Base-by-base conservation (phyloP, 2,888 invertebrate genomes). In the Omphaloscelis lunosa region DNA sequence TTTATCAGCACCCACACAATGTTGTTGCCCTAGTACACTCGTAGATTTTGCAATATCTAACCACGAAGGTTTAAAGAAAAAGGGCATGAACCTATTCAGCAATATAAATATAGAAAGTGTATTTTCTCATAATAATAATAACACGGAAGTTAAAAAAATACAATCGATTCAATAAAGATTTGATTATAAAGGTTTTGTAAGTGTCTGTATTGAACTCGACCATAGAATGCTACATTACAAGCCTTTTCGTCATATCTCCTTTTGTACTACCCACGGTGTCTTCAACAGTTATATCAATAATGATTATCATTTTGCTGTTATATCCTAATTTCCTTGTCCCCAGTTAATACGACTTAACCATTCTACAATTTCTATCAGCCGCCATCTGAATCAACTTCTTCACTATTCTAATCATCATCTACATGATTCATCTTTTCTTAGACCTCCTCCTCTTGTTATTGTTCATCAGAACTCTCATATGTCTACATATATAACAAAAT, bases 1-100 rank as follows among this genome's bases (percentile, higher is more conserved):
- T 69, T 75, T 85, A 83, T 85, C 82, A 62, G 68, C 3, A 27
- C 67, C 29, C 34, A n/a, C 12, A 34, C 75, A 56, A 71, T 45
- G 68, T 68, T 61, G 71, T n/a, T 80, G 80, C 74, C 58, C 62
- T 68, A 71, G 48, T 75, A 34, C 48, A 72, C 56, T 69, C 68
- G 20, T 62, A 41, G 53, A 81, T 83, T 69, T 76, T 72, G 84
- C 66, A 84, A 82, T 58, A 5, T 15, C 29, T 56, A 23, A 67
- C 58, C 27, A 58, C 15, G 23, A 20, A 65, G 41, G 41, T 58
- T 41, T 41, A 1, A 23, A 15, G 34, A 65, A 75, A 56, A 80
- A 58, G 29, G 74, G 34, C 56, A 63, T 29, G 20, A 8, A 23
- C 11, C 8, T 51, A 17, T 53, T 15, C 20, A 6, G 7, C 17